Evolutionary conservation across 2,113 vertebrate species (phyloP).

Genomic region (Smithornis capensis): DNA sequence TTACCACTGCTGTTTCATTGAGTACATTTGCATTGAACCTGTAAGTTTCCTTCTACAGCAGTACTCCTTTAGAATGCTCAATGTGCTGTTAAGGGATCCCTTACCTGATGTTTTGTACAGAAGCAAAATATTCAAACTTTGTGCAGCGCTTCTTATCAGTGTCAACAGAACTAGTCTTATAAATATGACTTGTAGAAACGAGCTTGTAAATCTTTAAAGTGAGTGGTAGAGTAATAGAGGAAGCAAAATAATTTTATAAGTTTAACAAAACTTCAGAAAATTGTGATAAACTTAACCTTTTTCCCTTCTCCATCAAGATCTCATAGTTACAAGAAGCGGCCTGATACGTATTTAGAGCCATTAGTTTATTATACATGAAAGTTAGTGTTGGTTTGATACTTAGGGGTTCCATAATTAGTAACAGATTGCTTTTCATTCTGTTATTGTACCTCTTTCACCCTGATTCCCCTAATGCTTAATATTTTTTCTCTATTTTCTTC

Average conservation of each 20-base stretch:
- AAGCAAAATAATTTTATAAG: neutral
- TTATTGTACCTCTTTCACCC: neutral
- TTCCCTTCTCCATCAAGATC: neutral
- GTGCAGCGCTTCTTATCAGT: neutral
- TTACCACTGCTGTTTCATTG: neutral
- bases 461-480: neutral
- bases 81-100: neutral
- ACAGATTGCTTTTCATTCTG: neutral
- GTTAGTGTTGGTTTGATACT: neutral
- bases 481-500: neutral
- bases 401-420: neutral
- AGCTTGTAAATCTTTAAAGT: neutral
- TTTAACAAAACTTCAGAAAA: neutral
- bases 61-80: neutral
- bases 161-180: neutral
- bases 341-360: neutral
- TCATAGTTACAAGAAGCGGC: neutral
- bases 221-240: neutral
- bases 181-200: neutral
- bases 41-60: neutral
- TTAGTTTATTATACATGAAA: neutral
- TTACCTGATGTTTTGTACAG: neutral
- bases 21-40: neutral
- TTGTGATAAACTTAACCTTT: neutral
- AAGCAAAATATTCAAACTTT: neutral